Percentiles rank a stretch among this genome's conserved stretches.
phyloP scores from a whole-genome alignment of 2,797 vertebrate genomes.

The Pteropus rufus region DNA sequence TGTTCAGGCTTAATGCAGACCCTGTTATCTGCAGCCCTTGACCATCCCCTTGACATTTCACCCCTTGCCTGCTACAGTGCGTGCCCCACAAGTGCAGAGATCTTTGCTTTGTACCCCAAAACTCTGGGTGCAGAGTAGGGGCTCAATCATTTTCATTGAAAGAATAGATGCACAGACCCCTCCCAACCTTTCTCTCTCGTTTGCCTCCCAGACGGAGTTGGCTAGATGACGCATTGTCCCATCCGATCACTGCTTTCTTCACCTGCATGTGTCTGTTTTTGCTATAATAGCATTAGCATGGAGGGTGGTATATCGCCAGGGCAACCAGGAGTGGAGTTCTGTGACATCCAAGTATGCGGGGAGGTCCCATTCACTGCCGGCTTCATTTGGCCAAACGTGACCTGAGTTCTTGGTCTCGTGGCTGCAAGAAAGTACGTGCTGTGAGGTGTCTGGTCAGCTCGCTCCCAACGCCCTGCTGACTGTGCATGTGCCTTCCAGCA shows the following conservation, averaged over 20 bases:
- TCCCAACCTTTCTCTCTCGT: background rate
- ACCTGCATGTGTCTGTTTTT: background rate
- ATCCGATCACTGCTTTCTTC: background rate
- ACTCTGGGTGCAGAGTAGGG: background rate
- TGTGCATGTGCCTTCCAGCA: fast-evolving
- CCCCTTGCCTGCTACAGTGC: background rate
- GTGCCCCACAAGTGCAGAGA: background rate
- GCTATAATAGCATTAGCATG: background rate
- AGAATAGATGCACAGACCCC: background rate
- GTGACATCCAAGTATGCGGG: background rate
- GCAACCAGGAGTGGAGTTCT: background rate
- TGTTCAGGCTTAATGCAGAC: background rate
- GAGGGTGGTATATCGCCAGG: background rate
- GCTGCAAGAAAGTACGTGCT: background rate
- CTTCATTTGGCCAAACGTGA: background rate
- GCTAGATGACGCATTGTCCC: too few species aligned
- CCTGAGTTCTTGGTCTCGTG: background rate
- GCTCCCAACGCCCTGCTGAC: background rate
- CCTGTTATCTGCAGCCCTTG: background rate
- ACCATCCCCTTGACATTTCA: background rate
- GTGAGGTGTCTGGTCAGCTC: background rate
- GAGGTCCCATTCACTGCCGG: background rate
- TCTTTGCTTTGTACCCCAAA: background rate
- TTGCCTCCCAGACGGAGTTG: background rate
- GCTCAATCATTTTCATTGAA: background rate